Conservation (phyloP, 1,140 invertebrate species). For the Hypothenemus hampei region DNA sequence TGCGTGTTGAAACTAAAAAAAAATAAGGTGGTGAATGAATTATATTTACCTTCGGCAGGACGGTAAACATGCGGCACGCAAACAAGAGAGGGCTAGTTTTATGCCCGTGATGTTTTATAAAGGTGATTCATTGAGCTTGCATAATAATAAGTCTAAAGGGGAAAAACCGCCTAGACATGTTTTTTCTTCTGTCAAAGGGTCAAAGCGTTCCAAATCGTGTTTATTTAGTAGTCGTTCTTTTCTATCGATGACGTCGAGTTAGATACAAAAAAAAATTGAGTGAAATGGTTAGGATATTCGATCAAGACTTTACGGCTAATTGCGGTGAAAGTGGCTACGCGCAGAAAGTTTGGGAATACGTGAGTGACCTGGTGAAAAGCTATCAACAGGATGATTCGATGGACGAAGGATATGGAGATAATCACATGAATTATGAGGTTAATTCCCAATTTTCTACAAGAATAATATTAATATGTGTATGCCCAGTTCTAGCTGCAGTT, state of each 20-base stretch:
- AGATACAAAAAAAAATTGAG: not conserved
- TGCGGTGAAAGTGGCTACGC: constrained; percentile 26
- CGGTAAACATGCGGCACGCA: constrained; percentile 2
- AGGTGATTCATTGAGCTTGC: constrained; percentile 16
- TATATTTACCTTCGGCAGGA: constrained; percentile 1
- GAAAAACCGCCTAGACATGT: constrained; percentile 12
- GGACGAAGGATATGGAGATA: constrained; percentile 16
- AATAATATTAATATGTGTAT: too few relatives aligned
- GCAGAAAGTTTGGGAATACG: constrained; percentile 48
- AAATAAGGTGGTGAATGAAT: constrained; percentile 14
- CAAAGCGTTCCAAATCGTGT: not conserved
- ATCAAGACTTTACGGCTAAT: constrained; percentile 31
- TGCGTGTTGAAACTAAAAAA: not conserved
- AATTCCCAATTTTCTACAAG: too few relatives aligned
- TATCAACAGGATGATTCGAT: constrained; percentile 29
- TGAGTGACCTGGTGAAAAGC: constrained; percentile 46
- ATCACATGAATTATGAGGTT: constrained; percentile 18
- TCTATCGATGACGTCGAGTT: not conserved
- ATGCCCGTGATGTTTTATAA: constrained; percentile 4
- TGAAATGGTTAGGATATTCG: constrained; percentile 40
- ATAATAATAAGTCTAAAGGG: constrained; percentile 6
- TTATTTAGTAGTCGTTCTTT: not conserved
- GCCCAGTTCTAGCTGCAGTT: too few relatives aligned
- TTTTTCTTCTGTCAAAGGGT: constrained; percentile 2
- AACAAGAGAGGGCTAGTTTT: constrained; percentile 8